phyloP scores from a whole-genome alignment of 2,113 vertebrate species.

The Ctenodactylus gundi region DNA sequence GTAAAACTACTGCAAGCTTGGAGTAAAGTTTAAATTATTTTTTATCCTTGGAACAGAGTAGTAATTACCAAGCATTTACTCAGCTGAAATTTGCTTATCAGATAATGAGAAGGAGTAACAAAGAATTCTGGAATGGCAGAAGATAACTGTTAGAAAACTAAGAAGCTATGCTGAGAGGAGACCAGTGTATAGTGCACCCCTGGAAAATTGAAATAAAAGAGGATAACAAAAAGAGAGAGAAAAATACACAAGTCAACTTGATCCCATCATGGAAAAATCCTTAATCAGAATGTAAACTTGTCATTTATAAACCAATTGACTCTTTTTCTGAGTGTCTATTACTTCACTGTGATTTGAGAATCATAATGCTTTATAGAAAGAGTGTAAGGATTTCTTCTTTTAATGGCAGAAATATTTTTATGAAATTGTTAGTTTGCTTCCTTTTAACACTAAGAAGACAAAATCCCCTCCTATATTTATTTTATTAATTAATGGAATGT shows the following conservation, averaged over 20 bases:
- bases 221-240: background rate
- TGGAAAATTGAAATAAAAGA: background rate
- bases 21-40: conserved; percentile 22
- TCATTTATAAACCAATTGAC: background rate
- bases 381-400: background rate
- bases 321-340: background rate
- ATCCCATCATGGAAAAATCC: background rate
- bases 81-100: background rate
- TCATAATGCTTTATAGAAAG: background rate
- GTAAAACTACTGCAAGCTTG: background rate
- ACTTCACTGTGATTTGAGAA: background rate
- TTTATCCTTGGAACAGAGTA: background rate
- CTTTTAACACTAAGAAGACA: background rate
- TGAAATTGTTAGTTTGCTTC: background rate
- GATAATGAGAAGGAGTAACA: background rate
- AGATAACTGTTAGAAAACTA: background rate
- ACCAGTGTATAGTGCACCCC: background rate
- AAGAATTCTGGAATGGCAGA: background rate
- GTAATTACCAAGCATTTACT: background rate
- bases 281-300: background rate
- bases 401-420: background rate
- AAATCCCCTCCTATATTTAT: background rate
- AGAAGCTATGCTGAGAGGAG: background rate
- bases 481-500: background rate
- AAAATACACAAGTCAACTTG: background rate